Evolutionary conservation across 1,140 invertebrate genomes (phyloP).

Genomic region (Drosophila setifemur): DNA sequence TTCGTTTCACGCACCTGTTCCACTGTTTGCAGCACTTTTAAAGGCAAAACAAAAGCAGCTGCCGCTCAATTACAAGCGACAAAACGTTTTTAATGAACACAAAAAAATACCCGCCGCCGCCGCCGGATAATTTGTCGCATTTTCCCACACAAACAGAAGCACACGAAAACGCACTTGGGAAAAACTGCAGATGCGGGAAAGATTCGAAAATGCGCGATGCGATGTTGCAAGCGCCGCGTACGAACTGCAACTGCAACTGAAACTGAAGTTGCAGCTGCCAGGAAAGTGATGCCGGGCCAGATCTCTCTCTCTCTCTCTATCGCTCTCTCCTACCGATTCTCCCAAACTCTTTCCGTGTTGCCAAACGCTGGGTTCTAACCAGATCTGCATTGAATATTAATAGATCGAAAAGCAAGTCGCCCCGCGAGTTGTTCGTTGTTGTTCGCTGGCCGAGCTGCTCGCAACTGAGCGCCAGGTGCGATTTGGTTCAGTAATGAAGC

Average conservation of each 20-base stretch:
- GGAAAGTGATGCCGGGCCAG: conserved; percentile 11
- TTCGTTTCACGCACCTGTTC: conserved; percentile 65
- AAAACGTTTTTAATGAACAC: conserved; percentile 70
- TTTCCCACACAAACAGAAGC: conserved; percentile 35
- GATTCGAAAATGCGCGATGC: conserved; percentile 10
- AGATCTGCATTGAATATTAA: conserved; percentile 10
- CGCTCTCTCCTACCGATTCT: conserved; percentile 3
- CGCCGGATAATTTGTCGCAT: conserved; percentile 54
- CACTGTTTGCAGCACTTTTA: conserved; percentile 52
- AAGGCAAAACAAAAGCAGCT: conserved; percentile 66
- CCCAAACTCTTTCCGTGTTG: conserved; percentile 20
- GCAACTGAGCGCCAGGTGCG: conserved; percentile 73
- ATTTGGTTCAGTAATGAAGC: conserved; percentile 43
- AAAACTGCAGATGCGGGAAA: conserved; percentile 3
- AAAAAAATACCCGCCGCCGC: conserved; percentile 21
- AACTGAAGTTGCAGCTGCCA: conserved; percentile 43
- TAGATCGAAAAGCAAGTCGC: conserved; percentile 24
- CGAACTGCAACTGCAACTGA: conserved; percentile 64
- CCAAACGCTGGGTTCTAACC: conserved; percentile 40
- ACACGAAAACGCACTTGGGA: conserved; percentile 9
- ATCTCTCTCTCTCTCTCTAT: conserved; percentile 26
- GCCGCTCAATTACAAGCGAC: conserved; percentile 72
- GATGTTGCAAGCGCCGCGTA: conserved; percentile 64
- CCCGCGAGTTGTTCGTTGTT: conserved; percentile 61
- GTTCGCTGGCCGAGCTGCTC: conserved; percentile 58